Percentiles rank a stretch among this genome's conserved stretches.
Evolutionary conservation across 2,888 invertebrate genomes (phyloP).

Genomic region (Agrochola macilenta): DNA sequence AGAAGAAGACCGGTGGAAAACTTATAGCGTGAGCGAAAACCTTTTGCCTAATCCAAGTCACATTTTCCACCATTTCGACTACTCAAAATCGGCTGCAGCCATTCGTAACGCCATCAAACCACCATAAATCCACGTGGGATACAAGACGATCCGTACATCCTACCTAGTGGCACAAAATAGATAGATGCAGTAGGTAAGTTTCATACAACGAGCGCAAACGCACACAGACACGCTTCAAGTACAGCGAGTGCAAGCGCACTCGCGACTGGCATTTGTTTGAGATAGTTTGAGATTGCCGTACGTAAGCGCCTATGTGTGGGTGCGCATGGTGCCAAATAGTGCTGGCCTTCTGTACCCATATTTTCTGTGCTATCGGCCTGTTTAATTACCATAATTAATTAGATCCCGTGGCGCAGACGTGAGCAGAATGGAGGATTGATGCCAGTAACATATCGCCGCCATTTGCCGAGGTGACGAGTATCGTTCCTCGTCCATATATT

Average conservation of each 20-base stretch:
- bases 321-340: too few species aligned
- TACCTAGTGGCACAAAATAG: slow-evolving; percentile 65
- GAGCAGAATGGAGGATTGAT: slow-evolving; percentile 88
- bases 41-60: background rate
- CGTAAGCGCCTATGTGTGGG: background rate
- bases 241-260: background rate
- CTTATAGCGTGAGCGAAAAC: background rate
- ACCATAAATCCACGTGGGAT: slow-evolving; percentile 72
- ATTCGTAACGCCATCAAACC: slow-evolving; percentile 37
- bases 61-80: slow-evolving; percentile 26
- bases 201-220: background rate
- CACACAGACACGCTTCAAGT: background rate
- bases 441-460: slow-evolving; percentile 87
- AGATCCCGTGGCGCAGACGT: slow-evolving; percentile 86
- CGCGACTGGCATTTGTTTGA: background rate
- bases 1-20: too few species aligned
- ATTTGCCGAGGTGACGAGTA: slow-evolving; percentile 85
- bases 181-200: background rate
- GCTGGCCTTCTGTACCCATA: slow-evolving; percentile 9
- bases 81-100: slow-evolving; percentile 29
- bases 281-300: background rate
- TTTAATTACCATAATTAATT: slow-evolving; percentile 90
- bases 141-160: slow-evolving; percentile 71
- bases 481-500: slow-evolving; percentile 73
- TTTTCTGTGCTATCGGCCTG: slow-evolving; percentile 70